Base-by-base conservation (phyloP, 1,140 invertebrate genomes). In the Zelostemma sp. region DNA sequence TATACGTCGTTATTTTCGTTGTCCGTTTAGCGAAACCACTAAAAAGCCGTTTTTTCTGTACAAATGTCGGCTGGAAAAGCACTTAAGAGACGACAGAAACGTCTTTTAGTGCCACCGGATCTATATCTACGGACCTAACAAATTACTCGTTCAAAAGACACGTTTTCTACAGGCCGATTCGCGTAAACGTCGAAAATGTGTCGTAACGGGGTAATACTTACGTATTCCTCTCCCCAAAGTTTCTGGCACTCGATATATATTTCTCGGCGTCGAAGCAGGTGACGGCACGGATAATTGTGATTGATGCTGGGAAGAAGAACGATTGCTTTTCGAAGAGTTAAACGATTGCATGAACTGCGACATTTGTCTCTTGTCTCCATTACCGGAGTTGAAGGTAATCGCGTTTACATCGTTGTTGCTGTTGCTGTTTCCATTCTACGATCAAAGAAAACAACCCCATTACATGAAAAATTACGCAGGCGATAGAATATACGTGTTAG, bases 261-360 rank as follows among this genome's bases (percentile, higher is more conserved):
- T 78, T 19, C 77, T 53, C 0, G 79, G 71, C 25, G 25, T 28
- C 25, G 25, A 28, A 5, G 76, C 76, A 0, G 76, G 71, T 0
- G 72, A 50, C n/a, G 65, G 19, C 1, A 50, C 59, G 8, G 74
- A 66, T n/a, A 58, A 63, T 51, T 46, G 69, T 11, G 68, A 56
- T 57, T 76, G 74, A 43, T 72, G 58, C 1, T 75, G 73, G 3
- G 73, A 80, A 16, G 75, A 72, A 8, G 78, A 84, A 47, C 75
- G 74, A 61, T 69, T 81, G 45, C 70, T 83, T 61, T 81, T 84
- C 1, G 79, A 84, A n/a, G 80, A 85, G 25, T 85, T 76, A 53
- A 83, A 85, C 14, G 83, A 86, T 57, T 83, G 80, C 25, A 28
- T 28, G 3, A 28, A 28, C 35, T 84, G 80, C 0, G 78, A 80